A percentile compares a stretch with the other conserved stretches of the same genome.
These are phyloP conservation scores for Muschampia plurimacula DNA, from an alignment of 2,888 invertebrate genomes.

Conservation along the genomic window DNA sequence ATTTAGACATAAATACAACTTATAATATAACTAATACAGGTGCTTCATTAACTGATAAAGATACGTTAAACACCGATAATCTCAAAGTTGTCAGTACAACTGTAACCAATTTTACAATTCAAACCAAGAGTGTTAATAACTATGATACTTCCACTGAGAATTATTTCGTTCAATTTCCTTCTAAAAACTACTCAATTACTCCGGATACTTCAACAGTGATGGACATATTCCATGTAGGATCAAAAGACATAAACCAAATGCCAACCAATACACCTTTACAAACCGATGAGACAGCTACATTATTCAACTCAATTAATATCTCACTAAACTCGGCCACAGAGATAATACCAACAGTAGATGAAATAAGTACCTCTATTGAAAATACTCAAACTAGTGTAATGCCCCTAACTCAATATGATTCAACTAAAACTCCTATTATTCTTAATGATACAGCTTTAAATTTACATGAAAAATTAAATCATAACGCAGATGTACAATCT, in stretches of 20 bases:
- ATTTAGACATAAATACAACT: neutral
- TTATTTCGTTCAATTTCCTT: neutral
- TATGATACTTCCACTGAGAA: neutral
- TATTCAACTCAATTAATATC: neutral
- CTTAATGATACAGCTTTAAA: neutral
- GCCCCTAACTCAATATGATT: neutral
- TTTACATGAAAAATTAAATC: neutral
- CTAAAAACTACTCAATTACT: neutral
- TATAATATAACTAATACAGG: neutral
- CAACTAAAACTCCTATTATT: slow-evolving; percentile 2
- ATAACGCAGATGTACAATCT: neutral
- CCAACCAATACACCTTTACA: neutral
- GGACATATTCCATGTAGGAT: no score
- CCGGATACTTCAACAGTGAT: neutral
- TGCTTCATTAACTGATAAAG: neutral
- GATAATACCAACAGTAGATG: neutral
- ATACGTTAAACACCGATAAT: neutral
- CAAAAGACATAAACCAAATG: neutral
- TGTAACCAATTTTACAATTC: neutral
- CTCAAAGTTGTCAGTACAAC: neutral
- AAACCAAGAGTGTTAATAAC: neutral
- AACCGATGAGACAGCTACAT: neutral
- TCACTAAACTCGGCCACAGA: neutral
- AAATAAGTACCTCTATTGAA: neutral
- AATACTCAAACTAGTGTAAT: slow-evolving; percentile 2